Evolutionary conservation across 2,113 vertebrate genomes (phyloP), one percentile per base, ranked within the genome.

Genomic region (Larimichthys polyactis): DNA sequence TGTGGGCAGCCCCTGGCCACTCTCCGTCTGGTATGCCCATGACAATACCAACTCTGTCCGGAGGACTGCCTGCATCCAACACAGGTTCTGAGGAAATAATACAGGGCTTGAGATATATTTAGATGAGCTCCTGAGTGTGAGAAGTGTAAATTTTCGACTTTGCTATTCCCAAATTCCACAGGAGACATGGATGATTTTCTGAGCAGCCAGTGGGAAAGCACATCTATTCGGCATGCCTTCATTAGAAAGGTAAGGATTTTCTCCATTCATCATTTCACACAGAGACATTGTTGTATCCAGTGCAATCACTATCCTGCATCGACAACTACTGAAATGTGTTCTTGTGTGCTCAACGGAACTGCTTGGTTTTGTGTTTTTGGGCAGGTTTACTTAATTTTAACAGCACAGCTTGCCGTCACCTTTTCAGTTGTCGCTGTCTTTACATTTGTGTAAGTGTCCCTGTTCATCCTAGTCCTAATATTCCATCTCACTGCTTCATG

Each of bases 351-450:
- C 40, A 70, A 71, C 19, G 59, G 4, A 71, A 79, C 11, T 29
- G 59, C 36, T 68, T 77, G 70, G 1, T 72, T 77, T 77, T 86
- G 27, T 82, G 11, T 54, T 87, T 64, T 79, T 90, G 89, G 7
- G 36, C 93, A 99, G 98, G 97, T 99, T 43, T 99, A 99, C 20
- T 84, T 96, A 64, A 98, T 99, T 91, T 94, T 99, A 85, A 94
- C 97, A 0, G 67, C 95, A 44, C 97, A 99, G 93, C 95, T 99
- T 52, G 89, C 96, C 2, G 60, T 97, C 89, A 99, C 97, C 0
- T 93, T 96, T 65, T 96, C 93, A 65, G 95, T 99, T 71, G 96
- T 99, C 0, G 94, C 96, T 0, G 44, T 98, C 84, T 99, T 99
- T 91, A 96, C 96, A 0, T 96, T 95, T 86, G 93, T 95, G 95